A percentile compares a stretch with the other conserved stretches of the same genome.
Conservation (phyloP, 2,113 vertebrate genomes). For the Syngnathus typhle region DNA sequence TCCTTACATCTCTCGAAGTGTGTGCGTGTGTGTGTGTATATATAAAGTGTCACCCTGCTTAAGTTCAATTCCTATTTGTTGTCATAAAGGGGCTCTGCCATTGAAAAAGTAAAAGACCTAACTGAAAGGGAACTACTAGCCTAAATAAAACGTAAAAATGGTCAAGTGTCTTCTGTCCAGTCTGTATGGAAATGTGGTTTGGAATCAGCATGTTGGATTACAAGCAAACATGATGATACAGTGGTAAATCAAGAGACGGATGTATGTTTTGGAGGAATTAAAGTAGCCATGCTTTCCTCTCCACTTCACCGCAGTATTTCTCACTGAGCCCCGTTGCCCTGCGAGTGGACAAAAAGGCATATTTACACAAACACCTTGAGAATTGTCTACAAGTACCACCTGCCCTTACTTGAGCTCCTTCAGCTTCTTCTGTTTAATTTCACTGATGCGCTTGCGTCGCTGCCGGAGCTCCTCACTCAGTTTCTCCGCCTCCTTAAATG, state of each 20-base stretch:
- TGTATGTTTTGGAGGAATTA: constrained; percentile 19
- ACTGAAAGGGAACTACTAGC: constrained; percentile 63
- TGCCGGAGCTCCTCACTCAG: constrained; percentile 68
- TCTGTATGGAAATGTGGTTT: neutral
- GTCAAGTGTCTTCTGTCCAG: constrained; percentile 15
- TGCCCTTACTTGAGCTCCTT: constrained; percentile 76
- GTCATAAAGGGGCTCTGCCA: constrained; percentile 62
- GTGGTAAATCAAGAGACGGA: neutral
- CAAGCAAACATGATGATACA: neutral
- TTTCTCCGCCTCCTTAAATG: constrained; percentile 68
- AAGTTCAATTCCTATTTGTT: constrained; percentile 63
- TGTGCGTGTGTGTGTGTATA: constrained; percentile 49
- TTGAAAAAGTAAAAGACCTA: constrained; percentile 47
- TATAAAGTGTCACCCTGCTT: constrained; percentile 64
- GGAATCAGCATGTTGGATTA: neutral
- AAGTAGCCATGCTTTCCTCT: constrained; percentile 58
- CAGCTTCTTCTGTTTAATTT: constrained; percentile 79
- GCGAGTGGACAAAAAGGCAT: constrained; percentile 2
- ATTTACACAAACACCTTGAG: neutral
- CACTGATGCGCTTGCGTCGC: constrained; percentile 64
- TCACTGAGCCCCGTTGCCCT: constrained; percentile 79
- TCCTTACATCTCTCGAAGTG: constrained; percentile 58
- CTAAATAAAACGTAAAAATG: constrained; percentile 59
- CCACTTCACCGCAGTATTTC: constrained; percentile 78
- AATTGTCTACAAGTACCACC: neutral